A percentile compares a stretch with the other conserved stretches of the same genome.
phyloP scores from a whole-genome alignment of 2,888 invertebrate genomes.

The Dynastes hyllus region DNA sequence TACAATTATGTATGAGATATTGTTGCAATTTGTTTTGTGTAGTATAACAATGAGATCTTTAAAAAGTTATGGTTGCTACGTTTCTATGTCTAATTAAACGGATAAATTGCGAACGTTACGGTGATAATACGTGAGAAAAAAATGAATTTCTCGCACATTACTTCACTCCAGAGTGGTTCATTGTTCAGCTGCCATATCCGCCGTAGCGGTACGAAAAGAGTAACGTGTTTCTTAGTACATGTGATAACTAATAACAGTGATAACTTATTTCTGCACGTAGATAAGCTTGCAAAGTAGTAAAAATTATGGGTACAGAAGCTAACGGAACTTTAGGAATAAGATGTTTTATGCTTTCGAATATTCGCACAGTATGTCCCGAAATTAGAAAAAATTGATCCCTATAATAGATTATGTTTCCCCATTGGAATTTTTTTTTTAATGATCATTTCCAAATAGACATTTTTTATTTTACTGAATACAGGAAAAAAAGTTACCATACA shows the following conservation, averaged over 20 bases:
- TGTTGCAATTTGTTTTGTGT: conserved; percentile 18
- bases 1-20: not conserved
- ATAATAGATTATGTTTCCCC: too few species aligned
- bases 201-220: not conserved
- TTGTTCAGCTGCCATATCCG: not conserved
- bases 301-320: too few species aligned
- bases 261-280: not conserved
- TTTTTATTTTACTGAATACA: too few species aligned
- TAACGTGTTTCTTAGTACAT: not conserved
- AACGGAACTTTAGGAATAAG: too few species aligned
- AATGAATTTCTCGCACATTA: conserved; percentile 12
- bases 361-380: too few species aligned
- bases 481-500: too few species aligned
- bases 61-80: conserved; percentile 3
- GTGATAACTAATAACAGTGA: not conserved
- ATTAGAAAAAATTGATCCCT: too few species aligned
- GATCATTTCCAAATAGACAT: too few species aligned
- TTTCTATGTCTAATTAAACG: conserved; percentile 18
- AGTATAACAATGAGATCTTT: conserved; percentile 16
- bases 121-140: conserved; percentile 21
- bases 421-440: too few species aligned
- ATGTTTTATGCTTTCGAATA: too few species aligned
- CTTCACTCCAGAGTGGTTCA: not conserved
- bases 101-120: conserved; percentile 5
- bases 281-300: too few species aligned